These are phyloP conservation scores for Lamellibrachia columna DNA, from an alignment of 2,888 invertebrate species.

Conservation along the genomic window DNA sequence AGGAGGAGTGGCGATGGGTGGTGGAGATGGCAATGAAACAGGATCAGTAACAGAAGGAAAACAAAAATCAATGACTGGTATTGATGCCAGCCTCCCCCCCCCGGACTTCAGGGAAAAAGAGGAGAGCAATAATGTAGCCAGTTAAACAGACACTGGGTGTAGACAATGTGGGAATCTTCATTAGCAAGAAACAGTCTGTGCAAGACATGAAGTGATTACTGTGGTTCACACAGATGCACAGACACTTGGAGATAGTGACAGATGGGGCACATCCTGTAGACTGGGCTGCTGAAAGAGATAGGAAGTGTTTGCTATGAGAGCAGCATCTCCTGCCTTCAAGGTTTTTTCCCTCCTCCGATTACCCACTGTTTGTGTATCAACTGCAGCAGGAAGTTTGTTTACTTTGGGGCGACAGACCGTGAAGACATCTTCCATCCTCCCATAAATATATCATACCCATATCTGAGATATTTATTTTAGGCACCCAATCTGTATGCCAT, in stretches of 20 bases:
- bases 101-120: not conserved
- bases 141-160: not conserved
- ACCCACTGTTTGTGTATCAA: not conserved
- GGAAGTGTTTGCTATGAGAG: slow-evolving; percentile 6
- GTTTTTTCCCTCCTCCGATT: slow-evolving; percentile 12
- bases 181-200: not conserved
- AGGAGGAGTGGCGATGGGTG: too few relatives aligned
- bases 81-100: too few relatives aligned
- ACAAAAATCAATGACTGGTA: too few relatives aligned
- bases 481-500: not conserved
- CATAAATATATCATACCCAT: slow-evolving; percentile 10
- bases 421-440: not conserved
- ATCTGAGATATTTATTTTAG: not conserved
- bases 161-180: slow-evolving; percentile 12
- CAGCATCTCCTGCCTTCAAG: not conserved
- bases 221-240: not conserved
- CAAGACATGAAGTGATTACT: not conserved
- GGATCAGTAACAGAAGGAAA: too few relatives aligned
- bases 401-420: not conserved
- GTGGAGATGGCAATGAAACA: too few relatives aligned
- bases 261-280: not conserved
- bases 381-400: not conserved
- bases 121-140: not conserved
- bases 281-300: not conserved
- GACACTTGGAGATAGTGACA: slow-evolving; percentile 7